These are phyloP conservation scores for Morpho helenor DNA, from an alignment of 2,888 invertebrate species.

Conservation along the genomic window DNA sequence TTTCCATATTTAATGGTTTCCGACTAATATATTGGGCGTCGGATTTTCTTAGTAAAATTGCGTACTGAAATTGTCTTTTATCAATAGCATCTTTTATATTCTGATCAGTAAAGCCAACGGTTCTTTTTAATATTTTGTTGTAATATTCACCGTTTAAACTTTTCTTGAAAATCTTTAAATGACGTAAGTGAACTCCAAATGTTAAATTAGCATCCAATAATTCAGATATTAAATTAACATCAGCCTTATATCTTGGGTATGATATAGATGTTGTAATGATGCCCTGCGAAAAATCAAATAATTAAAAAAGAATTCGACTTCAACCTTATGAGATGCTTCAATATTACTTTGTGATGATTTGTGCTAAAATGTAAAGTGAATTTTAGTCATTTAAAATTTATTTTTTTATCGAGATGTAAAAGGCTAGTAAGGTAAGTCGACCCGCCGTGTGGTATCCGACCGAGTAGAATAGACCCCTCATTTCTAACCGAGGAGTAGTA, in stretches of 20 bases:
- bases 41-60: constrained; percentile 68
- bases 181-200: constrained; percentile 56
- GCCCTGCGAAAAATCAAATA: constrained; percentile 49
- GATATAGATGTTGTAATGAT: constrained; percentile 65
- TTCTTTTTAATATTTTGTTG: constrained; percentile 44
- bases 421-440: too few species aligned
- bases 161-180: constrained; percentile 50
- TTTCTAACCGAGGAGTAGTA: too few species aligned
- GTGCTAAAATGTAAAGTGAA: background rate
- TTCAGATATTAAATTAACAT: constrained; percentile 46
- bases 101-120: constrained; percentile 55
- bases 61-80: constrained; percentile 61
- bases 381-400: background rate
- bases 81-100: constrained; percentile 56
- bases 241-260: constrained; percentile 53
- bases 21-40: constrained; percentile 52
- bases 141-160: constrained; percentile 41
- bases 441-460: too few species aligned
- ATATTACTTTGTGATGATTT: background rate
- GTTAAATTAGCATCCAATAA: constrained; percentile 50
- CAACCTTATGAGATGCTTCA: background rate
- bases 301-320: background rate
- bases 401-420: too few species aligned
- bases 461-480: too few species aligned
- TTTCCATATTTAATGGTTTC: constrained; percentile 45